Conservation (phyloP, 1,140 invertebrate genomes). For the Dreissena polymorpha region DNA sequence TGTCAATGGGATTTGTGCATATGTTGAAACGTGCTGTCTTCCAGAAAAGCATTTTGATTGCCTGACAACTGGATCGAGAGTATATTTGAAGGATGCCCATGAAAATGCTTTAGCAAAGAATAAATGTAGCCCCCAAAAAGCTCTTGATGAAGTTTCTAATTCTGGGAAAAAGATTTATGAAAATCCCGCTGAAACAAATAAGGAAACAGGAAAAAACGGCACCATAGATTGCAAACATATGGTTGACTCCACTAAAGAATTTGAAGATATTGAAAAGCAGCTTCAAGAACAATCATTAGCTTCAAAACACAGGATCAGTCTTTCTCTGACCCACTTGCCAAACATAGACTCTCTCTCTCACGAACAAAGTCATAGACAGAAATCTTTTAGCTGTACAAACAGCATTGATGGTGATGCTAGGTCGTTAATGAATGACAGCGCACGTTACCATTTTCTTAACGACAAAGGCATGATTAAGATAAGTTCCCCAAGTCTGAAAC, state of each 20-base stretch:
- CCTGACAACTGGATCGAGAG: too few species aligned
- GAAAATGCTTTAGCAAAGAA: too few species aligned
- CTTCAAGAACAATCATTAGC: constrained; percentile 15
- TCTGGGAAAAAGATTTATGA: too few species aligned
- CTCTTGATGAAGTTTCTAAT: too few species aligned
- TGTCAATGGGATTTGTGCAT: too few species aligned
- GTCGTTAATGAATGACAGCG: constrained; percentile 30
- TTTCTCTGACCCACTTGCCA: constrained; percentile 22
- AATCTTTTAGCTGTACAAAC: constrained; percentile 41
- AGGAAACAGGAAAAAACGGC: too few species aligned
- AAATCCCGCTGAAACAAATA: too few species aligned
- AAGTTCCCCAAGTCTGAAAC: constrained; percentile 44
- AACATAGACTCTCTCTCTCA: neutral
- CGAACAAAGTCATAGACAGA: neutral
- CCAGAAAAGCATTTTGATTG: too few species aligned
- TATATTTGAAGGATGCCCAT: too few species aligned
- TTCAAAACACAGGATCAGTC: neutral
- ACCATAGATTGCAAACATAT: too few species aligned
- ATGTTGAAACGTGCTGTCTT: too few species aligned
- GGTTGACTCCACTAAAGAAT: constrained; percentile 24
- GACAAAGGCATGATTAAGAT: constrained; percentile 55
- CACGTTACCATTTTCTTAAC: constrained; percentile 46
- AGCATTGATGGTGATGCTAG: constrained; percentile 43
- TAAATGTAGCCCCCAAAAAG: too few species aligned
- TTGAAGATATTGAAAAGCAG: constrained; percentile 43